phyloP scores from a whole-genome alignment of 2,888 invertebrate genomes.

The Philonicus albiceps region DNA sequence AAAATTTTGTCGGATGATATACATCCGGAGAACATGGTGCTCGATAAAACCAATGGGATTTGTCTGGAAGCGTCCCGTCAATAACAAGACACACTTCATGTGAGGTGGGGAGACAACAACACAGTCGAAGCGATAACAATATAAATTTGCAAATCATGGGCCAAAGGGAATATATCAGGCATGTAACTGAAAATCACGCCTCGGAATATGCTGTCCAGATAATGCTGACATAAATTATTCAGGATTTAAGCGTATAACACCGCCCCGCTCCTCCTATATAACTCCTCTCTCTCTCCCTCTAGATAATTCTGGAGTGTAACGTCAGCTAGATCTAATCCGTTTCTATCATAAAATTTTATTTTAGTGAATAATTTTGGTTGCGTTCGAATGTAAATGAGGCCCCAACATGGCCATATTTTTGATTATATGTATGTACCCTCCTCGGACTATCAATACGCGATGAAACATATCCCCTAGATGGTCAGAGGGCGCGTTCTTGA shows the following conservation, averaged over 20 bases:
- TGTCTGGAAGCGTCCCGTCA: neutral
- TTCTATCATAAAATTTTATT: conserved; percentile 14
- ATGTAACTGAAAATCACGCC: conserved; percentile 14
- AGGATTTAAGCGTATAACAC: neutral
- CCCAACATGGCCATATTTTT: neutral
- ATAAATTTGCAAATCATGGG: conserved; percentile 23
- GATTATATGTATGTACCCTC: neutral
- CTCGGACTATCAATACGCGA: neutral
- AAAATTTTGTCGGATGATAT: neutral
- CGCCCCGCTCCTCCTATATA: neutral
- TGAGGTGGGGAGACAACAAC: no score
- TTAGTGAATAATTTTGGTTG: neutral
- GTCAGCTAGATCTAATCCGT: neutral
- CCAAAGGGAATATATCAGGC: conserved; percentile 19
- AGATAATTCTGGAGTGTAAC: neutral
- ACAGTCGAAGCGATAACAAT: conserved; percentile 2
- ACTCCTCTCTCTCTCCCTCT: neutral
- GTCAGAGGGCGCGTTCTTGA: neutral
- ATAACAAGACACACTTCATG: conserved; percentile 12
- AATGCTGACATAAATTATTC: conserved; percentile 30
- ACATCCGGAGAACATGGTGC: neutral
- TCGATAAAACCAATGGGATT: neutral
- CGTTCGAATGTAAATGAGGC: neutral
- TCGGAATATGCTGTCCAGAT: conserved; percentile 22
- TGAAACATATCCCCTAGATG: neutral